Evolutionary conservation across 2,888 invertebrate genomes (phyloP), one percentile per base, ranked within the genome.

Genomic region (Nezara viridula): DNA sequence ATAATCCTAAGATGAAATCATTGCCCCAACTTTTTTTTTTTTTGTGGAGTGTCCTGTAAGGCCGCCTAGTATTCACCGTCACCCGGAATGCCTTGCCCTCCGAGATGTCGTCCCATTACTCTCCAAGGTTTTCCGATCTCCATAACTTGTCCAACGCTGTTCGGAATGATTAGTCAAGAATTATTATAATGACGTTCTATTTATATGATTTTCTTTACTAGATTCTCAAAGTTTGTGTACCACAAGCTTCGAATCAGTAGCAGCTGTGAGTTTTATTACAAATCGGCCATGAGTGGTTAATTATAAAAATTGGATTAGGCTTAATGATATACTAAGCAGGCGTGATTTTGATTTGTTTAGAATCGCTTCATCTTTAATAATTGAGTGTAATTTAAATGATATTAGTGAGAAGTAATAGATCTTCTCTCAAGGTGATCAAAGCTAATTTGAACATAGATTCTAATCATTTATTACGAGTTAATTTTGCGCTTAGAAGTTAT

Each of bases 81-180:
- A n/a, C 14, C 81, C 81, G 12, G 81, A 81, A 81, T 44, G 81
- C 81, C 81, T 81, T 81, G 81, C 9, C 81, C 81, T n/a, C 44
- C 1, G n/a, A 24, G 37, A 40, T 44, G 44, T 44, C 16, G 81
- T 81, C 81, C 81, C n/a, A 81, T 81, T 44, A 81, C 32, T 24
- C 44, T 47, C 7, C 44, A 81, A 81, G 81, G 81, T n/a, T 81
- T 37, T 37, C 19, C 7, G 21, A 37, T 73, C 32, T 66, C 4
- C 66, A 60, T 60, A 60, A 60, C 66, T 32, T 32, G 32, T 19
- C 66, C 66, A 21, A 16, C 37, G 32, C 6, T 0, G 21, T 27
- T 27, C 2, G 12, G n/a, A 16, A 55, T 55, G 7, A 55, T 60
- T 60, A 32, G 1, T 7, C 16, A 60, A n/a, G 27, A 2, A 60